A percentile compares a stretch with the other conserved stretches of the same genome.
phyloP scores from a whole-genome alignment of 2,113 vertebrate species.

The Sciurus niger region DNA sequence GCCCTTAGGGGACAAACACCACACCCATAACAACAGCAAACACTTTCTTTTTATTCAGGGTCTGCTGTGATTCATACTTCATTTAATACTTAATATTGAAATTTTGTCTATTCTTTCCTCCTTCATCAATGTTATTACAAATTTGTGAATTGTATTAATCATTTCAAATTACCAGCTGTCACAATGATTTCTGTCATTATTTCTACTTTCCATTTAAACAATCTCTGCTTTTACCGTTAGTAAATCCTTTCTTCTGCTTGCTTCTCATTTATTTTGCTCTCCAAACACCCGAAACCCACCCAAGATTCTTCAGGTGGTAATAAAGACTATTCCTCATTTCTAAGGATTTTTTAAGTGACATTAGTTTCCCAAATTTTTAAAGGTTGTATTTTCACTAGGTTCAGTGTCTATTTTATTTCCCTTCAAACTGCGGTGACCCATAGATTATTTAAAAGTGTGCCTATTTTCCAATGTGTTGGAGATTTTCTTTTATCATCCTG shows the following conservation, averaged over 20 bases:
- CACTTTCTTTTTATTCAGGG: background rate
- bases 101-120: background rate
- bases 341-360: background rate
- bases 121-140: background rate
- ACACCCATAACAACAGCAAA: background rate
- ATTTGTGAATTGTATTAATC: constrained; percentile 17
- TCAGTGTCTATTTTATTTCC: background rate
- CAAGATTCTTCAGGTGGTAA: background rate
- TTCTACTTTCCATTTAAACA: background rate
- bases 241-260: background rate
- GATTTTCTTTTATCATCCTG: background rate
- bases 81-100: background rate
- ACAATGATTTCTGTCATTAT: background rate
- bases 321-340: background rate
- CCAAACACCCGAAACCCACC: too few species aligned
- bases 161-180: background rate
- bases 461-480: background rate
- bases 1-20: background rate
- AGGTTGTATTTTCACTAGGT: background rate
- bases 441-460: background rate
- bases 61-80: background rate
- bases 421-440: background rate
- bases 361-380: background rate
- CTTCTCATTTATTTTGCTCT: background rate
- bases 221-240: background rate